These are phyloP conservation scores for Protophormia terraenovae DNA, from an alignment of 2,888 invertebrate species.

Conservation along the genomic window DNA sequence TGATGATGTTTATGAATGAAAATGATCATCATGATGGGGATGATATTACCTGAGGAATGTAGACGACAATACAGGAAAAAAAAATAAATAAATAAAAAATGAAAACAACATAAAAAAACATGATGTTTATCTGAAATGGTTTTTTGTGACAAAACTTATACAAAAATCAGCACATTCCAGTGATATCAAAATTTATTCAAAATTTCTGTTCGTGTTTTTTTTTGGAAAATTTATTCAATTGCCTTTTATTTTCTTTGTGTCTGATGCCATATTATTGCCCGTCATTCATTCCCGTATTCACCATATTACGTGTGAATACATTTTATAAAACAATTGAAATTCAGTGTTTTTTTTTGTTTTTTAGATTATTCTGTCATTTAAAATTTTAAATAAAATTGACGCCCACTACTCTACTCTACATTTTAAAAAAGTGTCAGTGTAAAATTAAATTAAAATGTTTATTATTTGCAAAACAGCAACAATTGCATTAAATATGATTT, in stretches of 20 bases:
- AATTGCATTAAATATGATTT: conserved; percentile 55
- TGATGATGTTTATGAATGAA: conserved; percentile 42
- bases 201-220: neutral
- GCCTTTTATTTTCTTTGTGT: conserved; percentile 14
- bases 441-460: conserved; percentile 32
- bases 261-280: neutral
- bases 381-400: conserved; percentile 48
- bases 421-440: conserved; percentile 51
- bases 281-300: too few relatives aligned
- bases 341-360: conserved; percentile 8
- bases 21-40: conserved; percentile 20
- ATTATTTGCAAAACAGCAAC: conserved; percentile 23
- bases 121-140: neutral
- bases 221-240: conserved; percentile 4
- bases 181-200: conserved; percentile 48
- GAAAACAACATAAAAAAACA: neutral
- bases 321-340: conserved; percentile 60
- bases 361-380: conserved; percentile 34
- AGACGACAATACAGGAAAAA: neutral
- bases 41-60: conserved; percentile 56
- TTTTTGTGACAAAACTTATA: conserved; percentile 5
- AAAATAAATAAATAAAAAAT: conserved; percentile 8
- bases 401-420: conserved; percentile 53
- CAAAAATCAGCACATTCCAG: conserved; percentile 58
- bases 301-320: conserved; percentile 37